Evolutionary conservation across 2,888 invertebrate genomes (phyloP), one percentile per base, ranked within the genome.

Genomic region (Cantharis nigra): DNA sequence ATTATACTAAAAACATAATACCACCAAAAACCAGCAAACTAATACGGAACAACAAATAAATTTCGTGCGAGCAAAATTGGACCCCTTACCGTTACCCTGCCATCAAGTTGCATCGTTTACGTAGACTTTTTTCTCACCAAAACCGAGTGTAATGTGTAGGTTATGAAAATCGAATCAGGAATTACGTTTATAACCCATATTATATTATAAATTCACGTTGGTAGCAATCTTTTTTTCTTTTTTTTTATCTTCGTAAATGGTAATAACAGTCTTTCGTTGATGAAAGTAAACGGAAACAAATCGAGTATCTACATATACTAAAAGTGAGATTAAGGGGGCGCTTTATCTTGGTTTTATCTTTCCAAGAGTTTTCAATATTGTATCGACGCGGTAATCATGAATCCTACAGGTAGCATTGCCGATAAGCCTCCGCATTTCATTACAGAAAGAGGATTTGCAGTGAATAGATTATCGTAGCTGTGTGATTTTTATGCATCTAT

Each of bases 1-100:
- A 49, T 49, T 49, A 64, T 78, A 63, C 72, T 62, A 70, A 78
- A 74, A 75, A 78, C 23, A 78, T 72, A 63, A 49, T 70, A 71
- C 20, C 63, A 30, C 28, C 63, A 30, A 67, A 67, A 23, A 67
- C 65, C 13, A 67, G 23, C 20, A 67, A 67, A 67, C 65, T n/a
- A 20, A 67, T 67, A 26, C 23, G 65, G 13, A 67, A 67, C 23
- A 67, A 67, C 20, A 26, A 23, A n/a, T 20, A 20, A 67, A n/a
- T 67, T 67, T 67, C 20, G 20, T n/a, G n/a, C 13, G 16, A 16
- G 13, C 18, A 9, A 64, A 64, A 64, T 67, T 11, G 13, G n/a
- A 7, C 11, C 26, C n/a, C 5, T n/a, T 49, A 49, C 49, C 26
- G 26, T 9, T 26, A 0, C 26, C 9, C 16, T 26, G 9, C 26